Base-by-base conservation (phyloP, 2,113 vertebrate species). In the Lycaon pictus region DNA sequence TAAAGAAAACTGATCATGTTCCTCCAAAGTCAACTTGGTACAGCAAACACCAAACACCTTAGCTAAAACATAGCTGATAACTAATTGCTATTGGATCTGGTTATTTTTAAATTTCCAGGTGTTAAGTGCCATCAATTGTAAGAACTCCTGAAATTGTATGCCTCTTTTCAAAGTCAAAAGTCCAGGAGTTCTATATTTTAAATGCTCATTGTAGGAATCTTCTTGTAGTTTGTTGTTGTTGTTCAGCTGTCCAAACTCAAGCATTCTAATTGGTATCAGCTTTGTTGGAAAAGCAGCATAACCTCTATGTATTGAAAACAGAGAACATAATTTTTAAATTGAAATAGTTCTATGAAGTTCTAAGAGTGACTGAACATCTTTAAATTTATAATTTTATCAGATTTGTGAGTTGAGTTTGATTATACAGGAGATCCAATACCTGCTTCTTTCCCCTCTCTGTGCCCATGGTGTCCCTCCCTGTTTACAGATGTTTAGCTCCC, bases 241-340 rank as follows among this genome's bases (percentile, higher is more conserved):
- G n/a, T 83, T 92, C 17, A 84, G 16, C 62, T 51, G 5, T 56
- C 20, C 27, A 87, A 72, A 92, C 51, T 63, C 43, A 79, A 83
- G 29, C n/a, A 29, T 80, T 62, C 25, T 48, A 63, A 4, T 35
- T 76, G 27, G 53, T 20, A 32, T 82, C 29, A 77, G 53, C 22
- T 89, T 85, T 92, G 43, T 81, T 55, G 37, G 79, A 86, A 62
- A 37, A 95, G 27, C 48, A 85, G 1, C 3, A 1, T 88, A 12
- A 58, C 27, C 7, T 27, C 43, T 74, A 32, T 60, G 9, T 53
- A 74, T 89, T 94, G 43, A 80, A 92, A 90, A 81, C 13, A 3
- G 48, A 89, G 22, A 86, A 17, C 27, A 19, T 91, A n/a, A 60
- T 90, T 88, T 92, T 79, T 72, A 62, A 76, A 86, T 82, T 77